Percentiles rank a stretch among this genome's conserved stretches.
Conservation (phyloP, 2,888 invertebrate species). For the Eupithecia inturbata region DNA sequence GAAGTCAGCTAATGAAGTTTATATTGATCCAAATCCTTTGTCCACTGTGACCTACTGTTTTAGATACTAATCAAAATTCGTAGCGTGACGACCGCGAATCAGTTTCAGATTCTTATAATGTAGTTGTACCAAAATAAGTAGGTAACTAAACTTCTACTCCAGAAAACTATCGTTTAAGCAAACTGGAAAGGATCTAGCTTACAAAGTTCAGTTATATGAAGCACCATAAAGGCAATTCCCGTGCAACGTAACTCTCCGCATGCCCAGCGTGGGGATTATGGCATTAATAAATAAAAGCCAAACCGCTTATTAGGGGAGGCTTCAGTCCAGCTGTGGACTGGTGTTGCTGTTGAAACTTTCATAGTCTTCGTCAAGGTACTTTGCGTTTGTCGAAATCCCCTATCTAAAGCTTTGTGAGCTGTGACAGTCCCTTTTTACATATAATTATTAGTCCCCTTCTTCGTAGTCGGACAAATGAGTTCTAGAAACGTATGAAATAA, state of each 20-base stretch:
- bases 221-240: neutral
- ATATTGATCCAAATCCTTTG: slow-evolving; percentile 9
- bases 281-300: neutral
- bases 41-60: neutral
- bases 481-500: no score
- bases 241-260: neutral
- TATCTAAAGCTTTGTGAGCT: neutral
- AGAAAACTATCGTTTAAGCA: neutral
- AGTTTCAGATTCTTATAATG: neutral
- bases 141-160: neutral
- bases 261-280: neutral
- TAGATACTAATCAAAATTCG: slow-evolving; percentile 1
- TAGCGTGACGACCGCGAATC: neutral
- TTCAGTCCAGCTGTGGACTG: neutral
- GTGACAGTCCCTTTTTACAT: neutral
- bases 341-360: neutral
- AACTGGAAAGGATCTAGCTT: neutral
- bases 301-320: neutral
- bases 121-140: neutral
- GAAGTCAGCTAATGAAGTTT: slow-evolving; percentile 7
- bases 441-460: no score
- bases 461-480: no score
- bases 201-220: neutral
- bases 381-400: neutral
- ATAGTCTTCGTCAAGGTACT: no score